Conservation (phyloP, 2,888 invertebrate species). For the Autographa pulchrina region DNA sequence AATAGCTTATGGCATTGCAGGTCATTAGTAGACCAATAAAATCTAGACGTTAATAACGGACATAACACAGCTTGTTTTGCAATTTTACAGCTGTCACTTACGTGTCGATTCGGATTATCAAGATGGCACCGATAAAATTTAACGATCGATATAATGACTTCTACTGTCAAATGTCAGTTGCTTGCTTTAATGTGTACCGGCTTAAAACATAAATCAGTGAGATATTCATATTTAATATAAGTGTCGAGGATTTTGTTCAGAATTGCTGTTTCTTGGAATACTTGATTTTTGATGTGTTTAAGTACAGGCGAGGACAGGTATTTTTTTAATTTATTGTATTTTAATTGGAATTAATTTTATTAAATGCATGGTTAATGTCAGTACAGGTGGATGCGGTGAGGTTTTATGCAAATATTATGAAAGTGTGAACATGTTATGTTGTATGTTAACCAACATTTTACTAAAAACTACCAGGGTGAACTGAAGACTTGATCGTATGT, state of each 20-base stretch:
- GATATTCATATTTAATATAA: slow-evolving; percentile 84
- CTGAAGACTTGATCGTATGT: no score
- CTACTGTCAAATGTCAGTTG: slow-evolving; percentile 69
- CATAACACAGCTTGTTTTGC: slow-evolving; percentile 26
- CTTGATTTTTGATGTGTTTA: slow-evolving; percentile 71
- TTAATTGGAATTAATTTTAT: neutral
- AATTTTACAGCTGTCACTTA: slow-evolving; percentile 46
- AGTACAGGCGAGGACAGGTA: slow-evolving; percentile 60
- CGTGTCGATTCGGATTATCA: slow-evolving; percentile 57
- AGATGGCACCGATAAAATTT: slow-evolving; percentile 52
- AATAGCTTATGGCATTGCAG: no score
- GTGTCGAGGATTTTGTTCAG: slow-evolving; percentile 73
- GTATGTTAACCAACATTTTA: no score
- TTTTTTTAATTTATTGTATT: slow-evolving; percentile 24
- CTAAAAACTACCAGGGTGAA: no score
- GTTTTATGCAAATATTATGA: neutral
- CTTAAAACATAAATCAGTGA: slow-evolving; percentile 74
- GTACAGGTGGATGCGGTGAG: neutral
- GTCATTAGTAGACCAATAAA: slow-evolving; percentile 24
- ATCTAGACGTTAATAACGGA: slow-evolving; percentile 24
- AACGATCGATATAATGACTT: slow-evolving; percentile 59
- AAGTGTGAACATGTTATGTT: no score
- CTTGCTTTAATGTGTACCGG: slow-evolving; percentile 62
- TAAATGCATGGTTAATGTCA: neutral
- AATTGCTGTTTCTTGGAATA: slow-evolving; percentile 80